Conservation (phyloP, 2,797 vertebrate genomes). For the Luscinia megarhynchos region DNA sequence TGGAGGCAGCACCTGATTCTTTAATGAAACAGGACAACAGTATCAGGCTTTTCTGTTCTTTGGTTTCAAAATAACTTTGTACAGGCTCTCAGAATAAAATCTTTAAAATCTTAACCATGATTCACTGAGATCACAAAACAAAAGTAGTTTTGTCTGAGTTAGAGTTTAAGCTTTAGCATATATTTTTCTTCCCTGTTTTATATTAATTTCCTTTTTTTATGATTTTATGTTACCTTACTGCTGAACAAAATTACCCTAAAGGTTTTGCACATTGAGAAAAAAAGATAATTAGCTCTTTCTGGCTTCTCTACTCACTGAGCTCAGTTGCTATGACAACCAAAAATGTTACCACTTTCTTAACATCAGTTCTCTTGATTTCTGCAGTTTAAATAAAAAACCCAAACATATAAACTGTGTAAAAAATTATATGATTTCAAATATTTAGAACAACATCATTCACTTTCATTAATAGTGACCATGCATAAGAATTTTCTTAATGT, state of each 20-base stretch:
- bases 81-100: background rate
- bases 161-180: background rate
- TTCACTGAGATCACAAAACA: background rate
- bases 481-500: background rate
- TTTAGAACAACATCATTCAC: background rate
- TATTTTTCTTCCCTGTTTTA: background rate
- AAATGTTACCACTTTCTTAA: background rate
- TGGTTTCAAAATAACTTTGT: background rate
- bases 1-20: background rate
- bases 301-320: background rate
- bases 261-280: background rate
- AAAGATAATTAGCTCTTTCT: background rate
- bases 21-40: background rate
- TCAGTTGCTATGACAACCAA: slow-evolving; percentile 49
- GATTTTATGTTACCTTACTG: background rate
- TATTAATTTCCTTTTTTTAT: background rate
- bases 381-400: background rate
- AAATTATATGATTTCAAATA: background rate
- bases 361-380: background rate
- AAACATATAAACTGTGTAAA: background rate
- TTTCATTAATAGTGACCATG: background rate
- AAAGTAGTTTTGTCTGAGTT: background rate
- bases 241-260: background rate
- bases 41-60: background rate
- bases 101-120: background rate